Evolutionary conservation across 2,113 vertebrate genomes (phyloP), one percentile per base, ranked within the genome.

Genomic region (Dicerorhinus sumatrensis): DNA sequence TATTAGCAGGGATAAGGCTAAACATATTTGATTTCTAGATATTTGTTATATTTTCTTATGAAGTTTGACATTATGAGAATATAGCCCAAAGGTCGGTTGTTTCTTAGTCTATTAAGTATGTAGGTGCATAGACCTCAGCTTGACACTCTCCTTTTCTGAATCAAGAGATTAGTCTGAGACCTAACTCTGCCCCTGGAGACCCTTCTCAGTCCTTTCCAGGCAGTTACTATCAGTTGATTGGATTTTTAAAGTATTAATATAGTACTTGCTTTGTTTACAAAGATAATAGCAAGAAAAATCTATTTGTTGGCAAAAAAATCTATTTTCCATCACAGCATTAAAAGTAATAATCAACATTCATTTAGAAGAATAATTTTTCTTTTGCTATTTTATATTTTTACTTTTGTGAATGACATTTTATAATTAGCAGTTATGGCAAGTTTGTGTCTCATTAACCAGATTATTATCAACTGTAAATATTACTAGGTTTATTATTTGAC

Each of bases 371-470:
- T 5, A 23, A 23, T 94, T 96, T 94, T 97, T 95, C 56, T 23
- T 79, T 97, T 97, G 89, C 56, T 97, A 60, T 91, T 94, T 56
- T 93, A 5, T 93, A 94, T 39, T 98, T 54, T 91, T 98, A 56
- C 86, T 97, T 98, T 98, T 77, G 13, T 95, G 93, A 98, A 88
- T 98, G 93, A 96, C 91, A 97, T 97, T 98, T 98, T 97, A 77
- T 95, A 98, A 96, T 97, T 98, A 95, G 72, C 88, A 96, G 91
- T 97, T 98, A 97, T 48, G 51, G n/a, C 20, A 75, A 82, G 54
- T 97, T 95, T 94, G 75, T 98, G 92, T 98, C 97, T 98, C 98
- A 97, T 98, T 99, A 98, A 92, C 23, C 85, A 98, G 83, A 97
- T 98, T 98, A 97, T 97, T 98, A 98, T 98, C 98, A 98, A 69